Evolutionary conservation across 2,888 invertebrate species (phyloP), one percentile per base, ranked within the genome.

Genomic region (Coenonympha arcania): DNA sequence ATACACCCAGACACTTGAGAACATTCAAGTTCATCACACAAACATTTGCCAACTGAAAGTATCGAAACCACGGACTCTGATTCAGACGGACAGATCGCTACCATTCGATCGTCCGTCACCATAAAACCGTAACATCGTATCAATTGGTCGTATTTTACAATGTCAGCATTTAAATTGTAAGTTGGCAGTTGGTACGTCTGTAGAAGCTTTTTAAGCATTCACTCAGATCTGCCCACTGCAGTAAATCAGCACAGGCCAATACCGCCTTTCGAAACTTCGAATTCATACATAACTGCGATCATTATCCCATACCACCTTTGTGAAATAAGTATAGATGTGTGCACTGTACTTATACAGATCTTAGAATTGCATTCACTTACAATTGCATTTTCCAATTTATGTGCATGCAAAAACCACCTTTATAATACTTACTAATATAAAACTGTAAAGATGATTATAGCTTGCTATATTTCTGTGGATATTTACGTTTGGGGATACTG

Each of bases 161-260:
- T n/a, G n/a, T n/a, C n/a, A n/a, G n/a, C n/a, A n/a, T n/a, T n/a
- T n/a, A 20, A 33, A 18, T 18, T 18, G 9, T n/a, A 6, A 19
- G 36, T 22, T 39, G 22, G 13, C 22, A 39, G 24, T 39, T 24
- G 24, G 39, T 24, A 39, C 16, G 9, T 39, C 39, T 39, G 39
- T 24, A 9, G 2, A 24, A 9, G 22, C 11, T 22, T 73, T 71
- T 78, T 67, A 57, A 47, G 44, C 49, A 54, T 54, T 50, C 54
- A 39, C 50, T 39, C 43, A 24, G 33, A 44, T 39, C 47, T 50
- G 51, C 55, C 53, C 48, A 46, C 52, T 51, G 50, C 55, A 30
- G 34, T 43, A 19, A 11, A 31, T 40, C 43, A n/a, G 20, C 43
- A 42, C 52, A 58, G 42, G 48, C 57, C 28, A 61, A 52, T 49